Evolutionary conservation across 1,140 invertebrate genomes (phyloP), one percentile per base, ranked within the genome.

Genomic region (Melanaphis sacchari): DNA sequence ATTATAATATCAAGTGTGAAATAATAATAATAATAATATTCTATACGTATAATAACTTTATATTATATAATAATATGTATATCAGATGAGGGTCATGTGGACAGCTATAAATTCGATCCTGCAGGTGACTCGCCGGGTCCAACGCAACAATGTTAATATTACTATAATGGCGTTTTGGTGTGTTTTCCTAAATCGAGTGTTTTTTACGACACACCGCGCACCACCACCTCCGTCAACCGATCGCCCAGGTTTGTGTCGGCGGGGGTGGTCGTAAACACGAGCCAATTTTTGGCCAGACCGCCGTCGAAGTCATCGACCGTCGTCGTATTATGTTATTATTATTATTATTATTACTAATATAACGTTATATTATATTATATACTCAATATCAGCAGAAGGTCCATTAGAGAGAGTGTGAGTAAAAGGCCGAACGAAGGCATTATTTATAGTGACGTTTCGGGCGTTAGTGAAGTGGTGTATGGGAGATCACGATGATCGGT

Each of bases 201-300:
- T 46, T 87, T 87, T 46, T 85, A 41, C 89, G 36, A 36, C n/a
- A 26, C 24, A 22, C 52, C 11, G 36, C 52, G 52, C 52, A 22
- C 89, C 24, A 38, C 89, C 89, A 8, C 52, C 49, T 21, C n/a
- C 36, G 36, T 15, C 82, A 24, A 49, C 46, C 46, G 46, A 49
- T 49, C 9, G 4, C 54, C 54, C 26, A 26, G 54, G 54, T 26
- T 59, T 0, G 54, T 43, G 31, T 43, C 54, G 89, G 22, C 43
- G 8, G 89, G 90, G 90, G 41, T 54, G 90, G 90, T 91, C 90
- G 66, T 91, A 82, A 91, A 91, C 90, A 91, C 66, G 2, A 91
- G 59, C 90, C 90, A 91, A 91, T 91, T 91, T 76, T 91, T n/a
- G 90, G 40, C 59, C 87, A 88, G 87, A 88, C 87, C 54, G 89